Conservation (phyloP, 2,797 vertebrate genomes). For the Ceryle rudis region DNA sequence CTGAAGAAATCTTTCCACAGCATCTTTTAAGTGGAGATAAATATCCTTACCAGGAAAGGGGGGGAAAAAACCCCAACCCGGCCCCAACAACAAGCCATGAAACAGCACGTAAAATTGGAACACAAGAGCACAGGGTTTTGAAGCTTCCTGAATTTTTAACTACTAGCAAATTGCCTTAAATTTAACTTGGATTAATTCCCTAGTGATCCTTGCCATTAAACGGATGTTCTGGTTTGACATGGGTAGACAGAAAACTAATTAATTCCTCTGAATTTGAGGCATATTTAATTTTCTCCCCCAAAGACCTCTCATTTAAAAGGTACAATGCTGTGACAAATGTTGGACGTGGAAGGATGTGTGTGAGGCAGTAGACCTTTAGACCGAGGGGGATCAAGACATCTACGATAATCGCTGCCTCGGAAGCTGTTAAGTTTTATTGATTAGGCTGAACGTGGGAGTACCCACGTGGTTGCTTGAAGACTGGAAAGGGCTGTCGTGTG, state of each 20-base stretch:
- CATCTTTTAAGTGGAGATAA: not conserved
- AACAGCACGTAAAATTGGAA: slow-evolving; percentile 45
- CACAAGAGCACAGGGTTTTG: slow-evolving; percentile 35
- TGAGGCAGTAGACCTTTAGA: not conserved
- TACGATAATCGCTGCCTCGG: not conserved
- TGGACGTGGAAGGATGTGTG: not conserved
- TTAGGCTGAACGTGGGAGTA: rapidly evolving
- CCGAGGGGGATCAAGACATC: not conserved
- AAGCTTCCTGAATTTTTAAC: slow-evolving; percentile 64
- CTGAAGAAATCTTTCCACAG: not conserved
- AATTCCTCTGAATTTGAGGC: slow-evolving; percentile 70
- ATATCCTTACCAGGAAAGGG: not conserved
- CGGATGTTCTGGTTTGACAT: slow-evolving; percentile 48
- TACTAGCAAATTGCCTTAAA: slow-evolving; percentile 59
- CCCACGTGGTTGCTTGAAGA: not conserved
- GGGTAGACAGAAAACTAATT: slow-evolving; percentile 69
- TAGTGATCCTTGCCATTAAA: slow-evolving; percentile 25
- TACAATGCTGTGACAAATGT: slow-evolving; percentile 15
- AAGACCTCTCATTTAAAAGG: slow-evolving; percentile 53
- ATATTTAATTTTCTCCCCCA: slow-evolving; percentile 65
- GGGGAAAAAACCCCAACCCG: rapidly evolving
- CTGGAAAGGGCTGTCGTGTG: not conserved
- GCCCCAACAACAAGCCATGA: not conserved
- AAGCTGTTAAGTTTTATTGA: not conserved
- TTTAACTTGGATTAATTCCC: slow-evolving; percentile 48